These are phyloP conservation scores for Lumbricus terrestris DNA, from an alignment of 2,888 invertebrate species.

Conservation along the genomic window DNA sequence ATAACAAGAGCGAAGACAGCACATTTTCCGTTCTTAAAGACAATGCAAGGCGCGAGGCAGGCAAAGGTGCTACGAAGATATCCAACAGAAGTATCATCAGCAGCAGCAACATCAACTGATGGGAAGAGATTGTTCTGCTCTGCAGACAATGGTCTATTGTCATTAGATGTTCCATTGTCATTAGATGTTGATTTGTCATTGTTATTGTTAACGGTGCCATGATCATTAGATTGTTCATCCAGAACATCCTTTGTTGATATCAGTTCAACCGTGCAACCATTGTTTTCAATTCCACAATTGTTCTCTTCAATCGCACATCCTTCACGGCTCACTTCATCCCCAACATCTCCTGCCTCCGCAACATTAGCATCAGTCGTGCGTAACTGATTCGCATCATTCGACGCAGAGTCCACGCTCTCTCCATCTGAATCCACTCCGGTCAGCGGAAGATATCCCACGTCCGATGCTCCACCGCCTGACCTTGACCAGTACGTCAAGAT, in stretches of 20 bases:
- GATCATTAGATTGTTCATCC: background rate
- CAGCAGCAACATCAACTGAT: background rate
- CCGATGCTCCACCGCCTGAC: no score
- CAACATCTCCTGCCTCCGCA: background rate
- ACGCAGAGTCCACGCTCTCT: background rate
- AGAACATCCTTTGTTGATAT: background rate
- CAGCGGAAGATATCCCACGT: background rate
- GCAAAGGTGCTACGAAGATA: background rate
- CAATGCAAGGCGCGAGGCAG: background rate
- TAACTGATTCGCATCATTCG: background rate
- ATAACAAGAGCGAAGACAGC: background rate
- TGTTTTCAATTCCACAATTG: background rate
- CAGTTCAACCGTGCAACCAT: background rate
- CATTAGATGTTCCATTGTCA: background rate
- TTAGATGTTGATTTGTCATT: no score
- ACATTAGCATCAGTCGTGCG: background rate
- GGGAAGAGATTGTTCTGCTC: background rate
- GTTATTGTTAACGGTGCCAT: no score
- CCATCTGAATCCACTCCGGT: background rate
- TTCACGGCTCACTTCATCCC: background rate
- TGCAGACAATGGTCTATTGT: background rate
- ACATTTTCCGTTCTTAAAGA: constrained; percentile 6
- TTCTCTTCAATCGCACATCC: background rate
- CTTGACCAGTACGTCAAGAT: constrained; percentile 33
- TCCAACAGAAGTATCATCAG: background rate